These are phyloP conservation scores for Leuciscus idus DNA, from an alignment of 2,113 vertebrate species.

Conservation along the genomic window DNA sequence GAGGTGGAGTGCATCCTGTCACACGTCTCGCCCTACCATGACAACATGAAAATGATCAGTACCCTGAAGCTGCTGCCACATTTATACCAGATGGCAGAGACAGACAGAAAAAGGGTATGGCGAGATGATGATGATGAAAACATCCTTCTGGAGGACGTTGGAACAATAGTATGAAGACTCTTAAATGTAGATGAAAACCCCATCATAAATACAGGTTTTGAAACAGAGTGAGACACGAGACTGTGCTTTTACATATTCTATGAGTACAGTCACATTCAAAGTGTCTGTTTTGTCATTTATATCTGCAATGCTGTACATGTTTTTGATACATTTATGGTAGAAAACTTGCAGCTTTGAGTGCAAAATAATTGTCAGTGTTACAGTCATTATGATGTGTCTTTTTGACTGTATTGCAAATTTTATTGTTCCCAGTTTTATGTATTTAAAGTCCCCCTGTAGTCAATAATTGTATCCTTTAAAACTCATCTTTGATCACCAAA, in stretches of 20 bases:
- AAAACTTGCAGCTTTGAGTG: background rate
- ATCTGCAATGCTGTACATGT: background rate
- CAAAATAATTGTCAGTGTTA: background rate
- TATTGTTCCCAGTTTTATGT: too few relatives aligned
- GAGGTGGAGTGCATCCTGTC: conserved; percentile 19
- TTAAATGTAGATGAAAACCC: background rate
- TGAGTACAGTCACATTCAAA: background rate
- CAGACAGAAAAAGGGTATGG: background rate
- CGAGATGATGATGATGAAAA: conserved; percentile 26
- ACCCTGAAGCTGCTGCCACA: conserved; percentile 12
- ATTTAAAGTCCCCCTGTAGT: too few relatives aligned
- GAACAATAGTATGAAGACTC: background rate
- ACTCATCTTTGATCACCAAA: too few relatives aligned
- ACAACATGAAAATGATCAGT: conserved; percentile 38
- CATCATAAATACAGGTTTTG: background rate
- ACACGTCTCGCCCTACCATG: conserved; percentile 33
- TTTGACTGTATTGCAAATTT: too few relatives aligned
- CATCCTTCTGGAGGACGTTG: background rate
- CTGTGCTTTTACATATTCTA: background rate
- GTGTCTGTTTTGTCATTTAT: background rate
- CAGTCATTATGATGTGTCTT: background rate
- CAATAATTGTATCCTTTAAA: too few relatives aligned
- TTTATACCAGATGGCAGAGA: conserved; percentile 24
- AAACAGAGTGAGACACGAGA: conserved; percentile 12
- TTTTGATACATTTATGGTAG: background rate